Percentiles rank a stretch among this genome's conserved stretches.
Conservation (phyloP, 2,797 vertebrate species). For the Phylloscopus collybita region DNA sequence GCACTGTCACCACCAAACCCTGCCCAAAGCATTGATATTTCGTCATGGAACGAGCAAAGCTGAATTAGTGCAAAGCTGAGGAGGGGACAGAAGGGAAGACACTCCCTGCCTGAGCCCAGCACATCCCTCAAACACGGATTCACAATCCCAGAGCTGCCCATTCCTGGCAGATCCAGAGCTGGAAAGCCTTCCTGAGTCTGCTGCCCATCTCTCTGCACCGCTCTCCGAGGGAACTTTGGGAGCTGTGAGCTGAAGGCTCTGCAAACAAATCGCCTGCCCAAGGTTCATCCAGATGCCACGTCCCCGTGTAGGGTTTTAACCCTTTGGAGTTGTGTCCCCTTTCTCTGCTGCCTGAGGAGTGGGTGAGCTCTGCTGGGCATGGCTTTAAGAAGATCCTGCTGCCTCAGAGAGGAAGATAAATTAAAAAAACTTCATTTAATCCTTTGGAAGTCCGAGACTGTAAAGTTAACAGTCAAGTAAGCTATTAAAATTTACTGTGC, state of each 20-base stretch:
- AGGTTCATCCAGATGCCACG: conserved; percentile 42
- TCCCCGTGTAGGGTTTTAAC: neutral
- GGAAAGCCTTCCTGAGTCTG: neutral
- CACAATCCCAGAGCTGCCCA: accelerated
- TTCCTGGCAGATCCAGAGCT: neutral
- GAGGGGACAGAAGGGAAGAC: neutral
- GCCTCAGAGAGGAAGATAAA: conserved; percentile 31
- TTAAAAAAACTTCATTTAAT: conserved; percentile 46
- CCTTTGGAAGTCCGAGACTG: conserved; percentile 26
- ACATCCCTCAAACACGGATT: accelerated
- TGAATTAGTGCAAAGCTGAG: neutral
- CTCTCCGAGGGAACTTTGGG: neutral
- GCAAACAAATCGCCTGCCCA: conserved; percentile 21
- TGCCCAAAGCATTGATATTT: neutral
- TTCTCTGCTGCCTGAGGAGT: accelerated
- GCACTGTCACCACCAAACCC: neutral
- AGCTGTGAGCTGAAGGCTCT: conserved; percentile 29
- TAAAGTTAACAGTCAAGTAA: conserved; percentile 62
- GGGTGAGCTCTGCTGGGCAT: neutral
- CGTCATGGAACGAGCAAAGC: neutral
- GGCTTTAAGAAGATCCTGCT: neutral
- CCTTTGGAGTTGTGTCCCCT: neutral
- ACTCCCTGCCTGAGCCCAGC: neutral
- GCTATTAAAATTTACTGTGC: conserved; percentile 40
- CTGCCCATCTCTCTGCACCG: neutral